Evolutionary conservation across 2,113 vertebrate genomes (phyloP).

Genomic region (Odocoileus hemionus): DNA sequence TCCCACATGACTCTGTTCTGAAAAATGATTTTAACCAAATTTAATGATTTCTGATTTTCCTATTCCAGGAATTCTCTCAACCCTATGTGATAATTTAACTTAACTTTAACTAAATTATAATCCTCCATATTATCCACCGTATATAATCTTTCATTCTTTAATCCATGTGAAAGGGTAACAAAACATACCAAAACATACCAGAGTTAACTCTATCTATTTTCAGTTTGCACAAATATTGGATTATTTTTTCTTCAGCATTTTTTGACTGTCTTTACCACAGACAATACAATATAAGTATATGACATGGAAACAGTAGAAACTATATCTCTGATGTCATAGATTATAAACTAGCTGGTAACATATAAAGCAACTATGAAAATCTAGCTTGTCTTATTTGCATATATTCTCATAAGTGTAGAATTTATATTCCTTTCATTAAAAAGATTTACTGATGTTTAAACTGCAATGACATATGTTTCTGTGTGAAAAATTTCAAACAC

Average conservation of each 20-base stretch:
- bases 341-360: neutral
- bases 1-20: neutral
- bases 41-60: neutral
- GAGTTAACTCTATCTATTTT: neutral
- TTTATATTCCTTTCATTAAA: neutral
- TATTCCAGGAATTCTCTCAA: neutral
- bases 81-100: neutral
- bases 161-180: neutral
- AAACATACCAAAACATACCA: neutral
- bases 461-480: neutral
- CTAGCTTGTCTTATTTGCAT: neutral
- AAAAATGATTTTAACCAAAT: neutral
- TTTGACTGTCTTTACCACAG: neutral
- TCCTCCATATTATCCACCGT: neutral
- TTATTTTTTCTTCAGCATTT: neutral
- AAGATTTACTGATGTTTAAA: neutral
- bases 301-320: neutral
- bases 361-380: neutral
- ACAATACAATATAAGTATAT: neutral
- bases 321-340: neutral
- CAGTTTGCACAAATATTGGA: neutral
- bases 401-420: neutral
- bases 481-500: neutral
- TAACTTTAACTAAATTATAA: neutral
- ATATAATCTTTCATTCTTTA: neutral